A percentile compares a stretch with the other conserved stretches of the same genome.
Evolutionary conservation across 2,888 invertebrate genomes (phyloP).

Genomic region (Pediacus dermestoides): DNA sequence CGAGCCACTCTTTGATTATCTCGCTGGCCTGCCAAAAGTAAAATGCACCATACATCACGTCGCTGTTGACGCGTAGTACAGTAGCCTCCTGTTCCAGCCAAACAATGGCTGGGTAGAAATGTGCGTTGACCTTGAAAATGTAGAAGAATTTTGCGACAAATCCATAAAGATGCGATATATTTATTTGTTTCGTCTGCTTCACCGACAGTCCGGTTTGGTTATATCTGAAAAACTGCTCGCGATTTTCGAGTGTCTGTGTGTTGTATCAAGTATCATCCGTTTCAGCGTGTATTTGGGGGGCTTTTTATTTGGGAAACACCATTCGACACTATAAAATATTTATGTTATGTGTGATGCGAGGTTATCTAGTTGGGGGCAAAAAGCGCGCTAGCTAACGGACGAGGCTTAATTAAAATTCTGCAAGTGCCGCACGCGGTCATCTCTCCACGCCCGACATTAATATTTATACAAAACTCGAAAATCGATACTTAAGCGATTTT

Average conservation of each 20-base stretch:
- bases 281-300: too few relatives aligned
- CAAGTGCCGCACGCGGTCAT: too few relatives aligned
- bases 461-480: too few relatives aligned
- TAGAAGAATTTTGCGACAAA: conserved; percentile 29
- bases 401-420: too few relatives aligned
- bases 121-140: conserved; percentile 35
- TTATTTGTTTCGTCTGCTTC: conserved; percentile 44
- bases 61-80: conserved; percentile 22
- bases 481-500: too few relatives aligned
- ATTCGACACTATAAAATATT: conserved; percentile 41
- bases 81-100: conserved; percentile 23
- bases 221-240: conserved; percentile 8
- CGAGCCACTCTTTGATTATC: too few relatives aligned
- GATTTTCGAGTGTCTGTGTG: too few relatives aligned
- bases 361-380: background rate
- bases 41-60: conserved; percentile 25
- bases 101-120: conserved; percentile 27
- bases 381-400: too few relatives aligned
- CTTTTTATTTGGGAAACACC: too few relatives aligned
- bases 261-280: too few relatives aligned
- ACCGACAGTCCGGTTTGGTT: conserved; percentile 38
- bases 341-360: conserved; percentile 33
- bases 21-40: conserved; percentile 16
- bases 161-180: conserved; percentile 32
- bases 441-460: too few relatives aligned